Conservation (phyloP, 2,113 vertebrate species). For the Clarias gariepinus region DNA sequence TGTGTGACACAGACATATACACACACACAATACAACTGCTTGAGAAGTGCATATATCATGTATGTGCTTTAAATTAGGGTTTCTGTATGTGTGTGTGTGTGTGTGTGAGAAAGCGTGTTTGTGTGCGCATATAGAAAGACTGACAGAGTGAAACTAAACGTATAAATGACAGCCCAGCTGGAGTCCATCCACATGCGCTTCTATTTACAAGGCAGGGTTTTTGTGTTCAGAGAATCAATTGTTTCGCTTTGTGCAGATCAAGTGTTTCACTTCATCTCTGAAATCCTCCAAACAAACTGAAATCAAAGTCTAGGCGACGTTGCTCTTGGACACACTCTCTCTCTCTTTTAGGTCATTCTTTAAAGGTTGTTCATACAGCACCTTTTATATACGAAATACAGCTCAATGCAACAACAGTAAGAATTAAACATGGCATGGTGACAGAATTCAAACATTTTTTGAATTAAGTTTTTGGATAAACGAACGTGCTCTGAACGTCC, state of each 20-base stretch:
- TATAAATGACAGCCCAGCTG: conserved; percentile 45
- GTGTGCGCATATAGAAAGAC: conserved; percentile 27
- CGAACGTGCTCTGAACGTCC: too few relatives aligned
- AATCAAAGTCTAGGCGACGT: background rate
- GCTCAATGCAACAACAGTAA: background rate
- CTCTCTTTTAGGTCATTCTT: background rate
- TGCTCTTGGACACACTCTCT: background rate
- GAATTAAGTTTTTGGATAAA: too few relatives aligned
- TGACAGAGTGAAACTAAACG: conserved; percentile 37
- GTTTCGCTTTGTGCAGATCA: conserved; percentile 6
- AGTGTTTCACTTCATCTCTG: background rate
- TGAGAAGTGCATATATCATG: background rate
- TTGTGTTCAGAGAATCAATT: conserved; percentile 13
- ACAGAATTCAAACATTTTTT: background rate
- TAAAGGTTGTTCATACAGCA: background rate
- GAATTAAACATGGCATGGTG: background rate
- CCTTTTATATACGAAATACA: background rate
- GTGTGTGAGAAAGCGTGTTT: background rate
- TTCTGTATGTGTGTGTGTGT: background rate
- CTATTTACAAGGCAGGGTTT: conserved; percentile 31
- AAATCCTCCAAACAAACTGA: background rate
- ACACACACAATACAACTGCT: background rate
- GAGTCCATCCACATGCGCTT: conserved; percentile 15
- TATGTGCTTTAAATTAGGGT: background rate
- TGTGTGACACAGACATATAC: too few relatives aligned